Base-by-base conservation (phyloP, 2,888 invertebrate genomes). In the Cynaeus angustus region DNA sequence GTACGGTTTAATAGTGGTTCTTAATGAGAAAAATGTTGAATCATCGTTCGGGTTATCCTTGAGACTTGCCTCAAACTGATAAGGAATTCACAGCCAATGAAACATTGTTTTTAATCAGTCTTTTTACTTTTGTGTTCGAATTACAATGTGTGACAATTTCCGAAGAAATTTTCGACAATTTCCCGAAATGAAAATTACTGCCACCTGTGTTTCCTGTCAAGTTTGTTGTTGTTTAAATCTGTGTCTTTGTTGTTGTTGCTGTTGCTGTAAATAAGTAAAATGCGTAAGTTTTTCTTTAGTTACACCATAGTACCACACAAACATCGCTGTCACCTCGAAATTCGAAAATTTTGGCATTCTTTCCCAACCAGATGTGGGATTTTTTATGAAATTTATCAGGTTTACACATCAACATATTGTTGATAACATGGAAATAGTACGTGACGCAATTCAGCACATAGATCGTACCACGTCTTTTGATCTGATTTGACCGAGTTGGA, bases 41-140 rank as follows among this genome's bases (percentile, higher is more conserved):
- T 72, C 72, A 72, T 72, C 72, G 66, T 56, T 70, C 68, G 70
- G 72, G 72, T 72, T 72, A 72, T 72, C 72, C 72, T 72, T 72
- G 72, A 72, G 67, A 70, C 62, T 70, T 56, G 65, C 55, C 68
- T 72, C 62, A 72, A 61, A 72, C 72, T 72, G 72, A 72, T 72
- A 72, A 72, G 67, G 65, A 58, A 67, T 70, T 61, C 64, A 71
- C 58, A 71, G 52, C 66, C 62, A 66, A 66, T 65, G 61, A 56
- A 68, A 64, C 67, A 66, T 70, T 72, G 66, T 65, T 55, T 61
- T 66, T 68, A 68, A 66, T 72, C 72, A 70, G 72, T 72, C 69
- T 69, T 72, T 68, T 72, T 68, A 61, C 69, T 61, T 72, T 55
- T 68, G 66, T 67, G 64, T 66, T 66, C 72, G 61, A 62, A 55